Conservation (phyloP, 2,888 invertebrate species). For the Amiota minor region DNA sequence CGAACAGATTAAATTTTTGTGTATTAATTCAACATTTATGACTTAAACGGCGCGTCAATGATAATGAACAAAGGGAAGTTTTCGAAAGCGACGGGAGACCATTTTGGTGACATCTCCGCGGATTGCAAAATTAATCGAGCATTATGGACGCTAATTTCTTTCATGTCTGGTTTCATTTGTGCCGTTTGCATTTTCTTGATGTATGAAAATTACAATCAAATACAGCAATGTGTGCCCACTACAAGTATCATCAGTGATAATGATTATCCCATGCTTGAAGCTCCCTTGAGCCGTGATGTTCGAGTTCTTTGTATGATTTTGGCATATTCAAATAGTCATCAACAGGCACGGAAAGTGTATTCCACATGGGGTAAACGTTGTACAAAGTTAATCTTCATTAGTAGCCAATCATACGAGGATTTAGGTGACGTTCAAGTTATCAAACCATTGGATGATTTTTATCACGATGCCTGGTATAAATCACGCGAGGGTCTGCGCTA, state of each 20-base stretch:
- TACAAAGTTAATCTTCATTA: constrained; percentile 88
- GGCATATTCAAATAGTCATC: constrained; percentile 91
- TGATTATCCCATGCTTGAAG: constrained; percentile 72
- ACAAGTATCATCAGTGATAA: neutral
- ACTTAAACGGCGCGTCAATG: constrained; percentile 27
- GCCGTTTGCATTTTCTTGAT: constrained; percentile 60
- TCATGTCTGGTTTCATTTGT: constrained; percentile 59
- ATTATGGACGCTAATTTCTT: constrained; percentile 59
- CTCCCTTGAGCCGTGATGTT: constrained; percentile 81
- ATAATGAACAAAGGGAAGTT: constrained; percentile 4
- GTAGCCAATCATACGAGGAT: constrained; percentile 80
- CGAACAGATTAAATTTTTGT: no score
- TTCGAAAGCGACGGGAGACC: constrained; percentile 44
- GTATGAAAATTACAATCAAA: constrained; percentile 43
- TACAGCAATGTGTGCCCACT: neutral
- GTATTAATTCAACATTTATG: neutral
- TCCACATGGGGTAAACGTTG: constrained; percentile 95
- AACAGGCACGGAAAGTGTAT: constrained; percentile 91
- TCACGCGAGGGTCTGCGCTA: constrained; percentile 94
- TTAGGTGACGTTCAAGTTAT: constrained; percentile 87
- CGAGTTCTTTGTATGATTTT: constrained; percentile 95
- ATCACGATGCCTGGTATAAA: constrained; percentile 94
- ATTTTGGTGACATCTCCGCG: neutral
- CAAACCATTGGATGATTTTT: constrained; percentile 81
- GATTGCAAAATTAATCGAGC: constrained; percentile 38